Percentiles rank a stretch among this genome's conserved stretches.
Conservation (phyloP, 2,888 invertebrate species). For the Minunthozetes semirufus region DNA sequence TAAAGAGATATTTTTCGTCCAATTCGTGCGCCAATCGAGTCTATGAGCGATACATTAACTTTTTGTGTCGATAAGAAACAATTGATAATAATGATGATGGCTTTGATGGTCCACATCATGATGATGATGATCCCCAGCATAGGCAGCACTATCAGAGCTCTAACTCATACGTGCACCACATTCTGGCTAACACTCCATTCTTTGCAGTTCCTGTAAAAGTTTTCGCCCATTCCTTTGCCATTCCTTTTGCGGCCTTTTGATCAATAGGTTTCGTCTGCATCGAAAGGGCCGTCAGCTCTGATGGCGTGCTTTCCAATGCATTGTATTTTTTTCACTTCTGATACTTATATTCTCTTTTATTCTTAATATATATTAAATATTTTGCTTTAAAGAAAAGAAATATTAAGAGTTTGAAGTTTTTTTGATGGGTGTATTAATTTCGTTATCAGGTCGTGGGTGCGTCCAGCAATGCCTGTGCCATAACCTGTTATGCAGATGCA, state of each 20-base stretch:
- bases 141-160: background rate
- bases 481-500: constrained; percentile 31
- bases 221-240: constrained; percentile 23
- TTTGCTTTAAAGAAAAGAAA: background rate
- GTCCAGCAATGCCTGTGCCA: constrained; percentile 22
- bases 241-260: constrained; percentile 12
- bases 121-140: background rate
- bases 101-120: background rate
- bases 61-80: constrained; percentile 29
- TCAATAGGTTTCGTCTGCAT: constrained; percentile 17
- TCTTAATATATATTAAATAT: background rate
- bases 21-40: constrained; percentile 26
- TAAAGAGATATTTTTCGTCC: background rate
- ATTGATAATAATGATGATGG: constrained; percentile 27
- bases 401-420: background rate
- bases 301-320: constrained; percentile 5
- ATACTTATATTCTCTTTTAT: background rate
- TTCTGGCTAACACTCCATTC: background rate
- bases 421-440: constrained; percentile 31
- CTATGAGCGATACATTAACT: constrained; percentile 26
- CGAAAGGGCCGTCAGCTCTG: background rate
- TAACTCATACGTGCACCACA: background rate
- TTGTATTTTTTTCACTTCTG: constrained; percentile 12
- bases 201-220: constrained; percentile 20
- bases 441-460: constrained; percentile 32